Percentiles rank a stretch among this genome's conserved stretches.
Evolutionary conservation across 2,888 invertebrate genomes (phyloP).

Genomic region (Yponomeuta sedellus): DNA sequence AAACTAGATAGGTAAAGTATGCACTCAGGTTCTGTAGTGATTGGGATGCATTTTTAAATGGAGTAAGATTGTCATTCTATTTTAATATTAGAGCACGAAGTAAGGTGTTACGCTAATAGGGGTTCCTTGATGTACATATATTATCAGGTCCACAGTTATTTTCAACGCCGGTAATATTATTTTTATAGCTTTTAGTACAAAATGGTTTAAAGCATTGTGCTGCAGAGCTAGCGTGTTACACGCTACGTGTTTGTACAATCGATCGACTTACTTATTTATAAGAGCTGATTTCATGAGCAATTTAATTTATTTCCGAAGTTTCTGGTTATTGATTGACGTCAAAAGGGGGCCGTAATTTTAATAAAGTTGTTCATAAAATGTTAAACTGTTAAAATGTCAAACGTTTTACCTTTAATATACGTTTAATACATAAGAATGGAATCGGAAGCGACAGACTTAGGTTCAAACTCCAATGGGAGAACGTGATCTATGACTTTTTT

Average conservation of each 20-base stretch:
- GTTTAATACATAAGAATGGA: too few relatives aligned
- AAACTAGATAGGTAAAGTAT: too few relatives aligned
- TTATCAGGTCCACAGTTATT: not conserved
- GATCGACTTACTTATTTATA: not conserved
- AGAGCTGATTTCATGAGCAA: not conserved
- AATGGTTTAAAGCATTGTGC: not conserved
- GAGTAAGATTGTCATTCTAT: too few relatives aligned
- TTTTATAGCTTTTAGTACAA: not conserved
- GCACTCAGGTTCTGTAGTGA: too few relatives aligned
- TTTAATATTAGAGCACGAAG: not conserved
- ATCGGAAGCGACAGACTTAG: too few relatives aligned
- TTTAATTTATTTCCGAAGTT: not conserved
- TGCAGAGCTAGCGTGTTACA: not conserved
- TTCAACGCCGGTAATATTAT: not conserved
- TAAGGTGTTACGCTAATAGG: not conserved
- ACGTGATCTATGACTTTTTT: too few relatives aligned
- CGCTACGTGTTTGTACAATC: not conserved
- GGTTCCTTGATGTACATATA: not conserved
- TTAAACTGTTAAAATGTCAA: too few relatives aligned
- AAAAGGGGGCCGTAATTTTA: not conserved
- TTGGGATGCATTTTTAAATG: too few relatives aligned
- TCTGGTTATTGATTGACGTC: not conserved
- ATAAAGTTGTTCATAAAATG: too few relatives aligned
- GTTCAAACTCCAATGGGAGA: too few relatives aligned
- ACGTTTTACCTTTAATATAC: too few relatives aligned